These are phyloP conservation scores for Daboia siamensis DNA, from an alignment of 2,113 vertebrate species.

Conservation along the genomic window DNA sequence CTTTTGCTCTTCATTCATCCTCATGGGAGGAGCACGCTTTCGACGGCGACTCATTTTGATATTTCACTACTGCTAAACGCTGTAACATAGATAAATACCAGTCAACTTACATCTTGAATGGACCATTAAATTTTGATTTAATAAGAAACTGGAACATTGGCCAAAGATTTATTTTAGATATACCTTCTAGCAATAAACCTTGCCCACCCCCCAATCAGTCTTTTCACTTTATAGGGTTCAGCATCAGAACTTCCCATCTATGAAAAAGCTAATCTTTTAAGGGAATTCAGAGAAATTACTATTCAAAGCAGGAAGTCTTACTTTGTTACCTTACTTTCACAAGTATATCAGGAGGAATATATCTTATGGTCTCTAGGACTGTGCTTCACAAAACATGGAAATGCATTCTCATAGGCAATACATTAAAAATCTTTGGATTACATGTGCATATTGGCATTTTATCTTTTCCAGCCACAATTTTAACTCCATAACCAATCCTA, in stretches of 20 bases:
- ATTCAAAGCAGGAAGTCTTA: not conserved
- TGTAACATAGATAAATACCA: constrained; percentile 11
- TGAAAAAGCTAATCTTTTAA: not conserved
- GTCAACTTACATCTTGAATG: not conserved
- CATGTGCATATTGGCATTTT: not conserved
- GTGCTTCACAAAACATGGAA: not conserved
- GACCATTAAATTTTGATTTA: not conserved
- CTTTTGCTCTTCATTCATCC: constrained; percentile 83
- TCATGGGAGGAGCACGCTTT: constrained; percentile 83
- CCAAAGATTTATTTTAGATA: not conserved
- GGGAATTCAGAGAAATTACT: not conserved
- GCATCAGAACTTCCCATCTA: not conserved
- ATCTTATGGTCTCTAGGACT: not conserved
- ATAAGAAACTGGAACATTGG: not conserved
- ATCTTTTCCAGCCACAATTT: not conserved
- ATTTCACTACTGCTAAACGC: not conserved
- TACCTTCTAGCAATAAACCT: not conserved
- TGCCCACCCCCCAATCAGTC: too few species aligned
- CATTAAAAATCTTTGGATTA: not conserved
- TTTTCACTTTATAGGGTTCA: not conserved
- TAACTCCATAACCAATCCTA: not conserved
- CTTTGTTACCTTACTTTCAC: not conserved
- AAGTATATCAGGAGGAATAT: not conserved
- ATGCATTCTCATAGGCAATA: not conserved
- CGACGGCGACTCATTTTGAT: constrained; percentile 86